Evolutionary conservation across 64 coral and sea anemone genomes (phyloP).

Genomic region (Montipora cactus): DNA sequence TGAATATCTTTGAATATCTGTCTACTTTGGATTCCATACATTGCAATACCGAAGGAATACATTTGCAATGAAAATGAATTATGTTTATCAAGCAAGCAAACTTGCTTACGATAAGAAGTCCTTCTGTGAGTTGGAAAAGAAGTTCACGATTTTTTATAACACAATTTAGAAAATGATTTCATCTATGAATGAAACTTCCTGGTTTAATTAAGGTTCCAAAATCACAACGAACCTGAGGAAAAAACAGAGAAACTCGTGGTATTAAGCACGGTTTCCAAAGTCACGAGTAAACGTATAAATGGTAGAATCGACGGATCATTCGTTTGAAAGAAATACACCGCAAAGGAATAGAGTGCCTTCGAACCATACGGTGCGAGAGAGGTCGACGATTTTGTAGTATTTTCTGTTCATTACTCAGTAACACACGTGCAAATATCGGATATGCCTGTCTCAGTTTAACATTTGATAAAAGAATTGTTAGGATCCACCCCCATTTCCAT

Average conservation of each 20-base stretch:
- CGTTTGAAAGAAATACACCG: not conserved
- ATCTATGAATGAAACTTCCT: no score
- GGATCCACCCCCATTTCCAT: not conserved
- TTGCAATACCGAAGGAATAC: not conserved
- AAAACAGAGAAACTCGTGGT: not conserved
- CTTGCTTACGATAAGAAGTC: not conserved
- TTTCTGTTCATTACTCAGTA: not conserved
- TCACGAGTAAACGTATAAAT: not conserved
- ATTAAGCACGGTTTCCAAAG: not conserved
- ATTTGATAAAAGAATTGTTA: conserved; percentile 1
- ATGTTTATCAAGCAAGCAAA: not conserved
- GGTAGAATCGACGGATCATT: not conserved
- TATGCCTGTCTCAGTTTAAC: not conserved
- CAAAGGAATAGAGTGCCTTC: not conserved
- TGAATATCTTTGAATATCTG: no score
- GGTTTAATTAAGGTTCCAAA: not conserved
- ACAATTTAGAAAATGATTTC: no score
- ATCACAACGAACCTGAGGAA: not conserved
- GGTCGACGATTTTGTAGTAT: not conserved
- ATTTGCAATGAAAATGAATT: not conserved
- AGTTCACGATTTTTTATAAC: no score
- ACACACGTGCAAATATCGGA: not conserved
- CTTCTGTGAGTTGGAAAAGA: no score
- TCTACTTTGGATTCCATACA: no score
- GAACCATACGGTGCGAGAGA: not conserved